A percentile compares a stretch with the other conserved stretches of the same genome.
phyloP scores from a whole-genome alignment of 2,888 invertebrate species.

The Cheilosia pagana region DNA sequence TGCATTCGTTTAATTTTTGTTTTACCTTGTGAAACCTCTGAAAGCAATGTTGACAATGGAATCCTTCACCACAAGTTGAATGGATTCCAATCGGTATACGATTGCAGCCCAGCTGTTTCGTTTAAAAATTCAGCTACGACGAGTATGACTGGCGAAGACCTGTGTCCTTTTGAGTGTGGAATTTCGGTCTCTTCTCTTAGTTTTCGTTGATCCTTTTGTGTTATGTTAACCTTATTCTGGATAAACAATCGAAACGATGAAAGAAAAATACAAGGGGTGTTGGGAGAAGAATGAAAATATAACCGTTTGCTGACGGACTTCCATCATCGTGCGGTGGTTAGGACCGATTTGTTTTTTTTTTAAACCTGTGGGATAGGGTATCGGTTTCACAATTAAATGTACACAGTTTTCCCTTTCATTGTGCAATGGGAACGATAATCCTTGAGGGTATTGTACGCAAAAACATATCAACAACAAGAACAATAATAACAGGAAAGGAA shows the following conservation, averaged over 20 bases:
- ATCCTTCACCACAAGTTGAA: slow-evolving; percentile 55
- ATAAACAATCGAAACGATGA: slow-evolving; percentile 75
- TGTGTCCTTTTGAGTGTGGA: slow-evolving; percentile 33
- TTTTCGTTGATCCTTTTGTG: slow-evolving; percentile 62
- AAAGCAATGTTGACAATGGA: slow-evolving; percentile 45
- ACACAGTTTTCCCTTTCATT: slow-evolving; percentile 60
- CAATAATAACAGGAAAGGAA: slow-evolving; percentile 49
- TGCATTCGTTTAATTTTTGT: not conserved
- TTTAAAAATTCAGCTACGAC: not conserved
- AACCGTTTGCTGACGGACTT: slow-evolving; percentile 60
- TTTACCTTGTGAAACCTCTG: not conserved
- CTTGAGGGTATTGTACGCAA: slow-evolving; percentile 60
- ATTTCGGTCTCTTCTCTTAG: slow-evolving; percentile 6
- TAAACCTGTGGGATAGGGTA: slow-evolving; percentile 39
- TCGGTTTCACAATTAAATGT: slow-evolving; percentile 70
- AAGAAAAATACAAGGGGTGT: slow-evolving; percentile 75
- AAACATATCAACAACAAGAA: slow-evolving; percentile 58
- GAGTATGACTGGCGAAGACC: slow-evolving; percentile 20
- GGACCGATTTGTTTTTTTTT: slow-evolving; percentile 18
- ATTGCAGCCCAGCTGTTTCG: slow-evolving; percentile 43
- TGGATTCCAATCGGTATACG: slow-evolving; percentile 45
- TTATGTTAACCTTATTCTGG: slow-evolving; percentile 72
- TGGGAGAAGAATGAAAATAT: slow-evolving; percentile 7
- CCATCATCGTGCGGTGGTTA: slow-evolving; percentile 36
- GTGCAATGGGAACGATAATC: slow-evolving; percentile 70